phyloP scores from a whole-genome alignment of 2,113 vertebrate genomes.

The Pungitius pungitius region DNA sequence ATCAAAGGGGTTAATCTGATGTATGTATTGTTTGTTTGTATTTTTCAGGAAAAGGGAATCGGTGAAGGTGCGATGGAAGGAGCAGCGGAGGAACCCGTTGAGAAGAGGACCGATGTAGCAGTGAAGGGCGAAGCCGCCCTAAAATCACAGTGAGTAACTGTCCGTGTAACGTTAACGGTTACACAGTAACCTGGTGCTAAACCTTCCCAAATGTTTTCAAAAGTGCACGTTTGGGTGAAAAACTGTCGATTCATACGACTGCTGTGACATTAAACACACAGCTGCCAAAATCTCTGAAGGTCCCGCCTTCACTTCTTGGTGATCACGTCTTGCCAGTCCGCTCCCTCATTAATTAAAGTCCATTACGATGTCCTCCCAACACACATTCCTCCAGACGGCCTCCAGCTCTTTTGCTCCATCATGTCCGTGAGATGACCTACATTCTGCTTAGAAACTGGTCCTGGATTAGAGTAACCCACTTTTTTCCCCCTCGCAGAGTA shows the following conservation, averaged over 20 bases:
- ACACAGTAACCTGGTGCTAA: not conserved
- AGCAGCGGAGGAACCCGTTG: slow-evolving; percentile 15
- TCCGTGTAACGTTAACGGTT: not conserved
- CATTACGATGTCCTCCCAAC: not conserved
- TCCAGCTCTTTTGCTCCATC: not conserved
- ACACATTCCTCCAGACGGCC: not conserved
- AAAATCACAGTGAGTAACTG: slow-evolving; percentile 73
- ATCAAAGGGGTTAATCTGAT: not conserved
- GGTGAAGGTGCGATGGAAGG: slow-evolving; percentile 57
- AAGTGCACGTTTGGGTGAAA: not conserved
- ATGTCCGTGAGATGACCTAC: not conserved
- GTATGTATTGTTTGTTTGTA: too few relatives aligned
- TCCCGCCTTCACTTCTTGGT: not conserved
- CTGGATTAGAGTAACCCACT: too few relatives aligned
- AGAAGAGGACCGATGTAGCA: not conserved
- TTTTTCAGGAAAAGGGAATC: slow-evolving; percentile 17
- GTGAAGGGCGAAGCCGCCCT: slow-evolving; percentile 74
- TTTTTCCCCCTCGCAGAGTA: not conserved
- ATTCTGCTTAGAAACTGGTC: not conserved
- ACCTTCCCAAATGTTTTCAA: not conserved
- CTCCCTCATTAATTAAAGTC: too few relatives aligned
- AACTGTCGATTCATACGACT: not conserved
- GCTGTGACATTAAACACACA: not conserved
- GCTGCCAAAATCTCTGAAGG: not conserved
- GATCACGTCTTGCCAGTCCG: not conserved